These are phyloP conservation scores for Marcusenius ussheri DNA, from an alignment of 2,113 vertebrate species.

Conservation along the genomic window DNA sequence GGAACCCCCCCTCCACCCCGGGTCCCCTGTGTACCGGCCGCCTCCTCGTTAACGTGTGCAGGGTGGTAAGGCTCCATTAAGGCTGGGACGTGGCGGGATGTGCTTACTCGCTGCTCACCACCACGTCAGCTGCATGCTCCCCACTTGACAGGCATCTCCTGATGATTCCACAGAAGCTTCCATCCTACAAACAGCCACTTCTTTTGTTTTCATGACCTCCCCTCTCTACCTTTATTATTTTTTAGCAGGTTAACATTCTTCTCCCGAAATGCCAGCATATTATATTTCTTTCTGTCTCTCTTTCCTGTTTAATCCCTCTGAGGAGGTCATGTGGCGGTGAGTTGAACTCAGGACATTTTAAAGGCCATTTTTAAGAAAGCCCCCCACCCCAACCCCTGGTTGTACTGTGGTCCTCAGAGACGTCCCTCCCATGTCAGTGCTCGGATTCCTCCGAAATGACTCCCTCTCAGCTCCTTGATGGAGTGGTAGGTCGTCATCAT, in stretches of 20 bases:
- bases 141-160: slow-evolving; percentile 41
- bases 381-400: not conserved
- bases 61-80: not conserved
- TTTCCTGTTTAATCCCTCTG: not conserved
- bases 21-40: not conserved
- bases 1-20: not conserved
- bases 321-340: not conserved
- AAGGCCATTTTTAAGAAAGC: not conserved
- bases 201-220: slow-evolving; percentile 15
- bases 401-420: not conserved
- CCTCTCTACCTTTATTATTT: slow-evolving; percentile 8
- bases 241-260: not conserved
- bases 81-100: not conserved
- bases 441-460: slow-evolving; percentile 43
- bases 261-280: not conserved
- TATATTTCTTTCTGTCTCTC: not conserved
- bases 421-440: slow-evolving; percentile 37
- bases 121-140: not conserved
- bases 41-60: not conserved
- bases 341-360: not conserved
- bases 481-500: slow-evolving; percentile 43
- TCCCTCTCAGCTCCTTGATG: slow-evolving; percentile 48
- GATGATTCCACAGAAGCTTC: slow-evolving; percentile 31
- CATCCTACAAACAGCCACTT: not conserved
- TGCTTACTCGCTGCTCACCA: not conserved